These are phyloP conservation scores for Columbina picui DNA, from an alignment of 2,113 vertebrate genomes.

Conservation along the genomic window DNA sequence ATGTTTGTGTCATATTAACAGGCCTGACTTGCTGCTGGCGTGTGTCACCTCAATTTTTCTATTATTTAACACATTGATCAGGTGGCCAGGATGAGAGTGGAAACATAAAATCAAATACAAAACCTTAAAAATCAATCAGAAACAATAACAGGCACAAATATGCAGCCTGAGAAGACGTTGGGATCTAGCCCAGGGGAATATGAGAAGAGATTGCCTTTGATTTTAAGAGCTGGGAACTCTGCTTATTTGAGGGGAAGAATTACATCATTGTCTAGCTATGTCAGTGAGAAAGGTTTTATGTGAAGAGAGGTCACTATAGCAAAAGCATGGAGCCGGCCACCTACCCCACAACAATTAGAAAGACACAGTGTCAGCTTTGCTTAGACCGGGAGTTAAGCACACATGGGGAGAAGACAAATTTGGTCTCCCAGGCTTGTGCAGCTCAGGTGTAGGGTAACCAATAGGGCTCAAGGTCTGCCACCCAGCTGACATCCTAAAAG, in stretches of 20 bases:
- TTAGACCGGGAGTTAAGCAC: background rate
- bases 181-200: background rate
- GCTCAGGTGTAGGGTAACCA: background rate
- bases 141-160: background rate
- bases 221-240: constrained; percentile 20
- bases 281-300: constrained; percentile 1
- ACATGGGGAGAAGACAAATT: background rate
- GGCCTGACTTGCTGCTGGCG: background rate
- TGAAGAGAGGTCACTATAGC: background rate
- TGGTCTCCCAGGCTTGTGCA: background rate
- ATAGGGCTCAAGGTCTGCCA: background rate
- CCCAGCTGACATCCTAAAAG: background rate
- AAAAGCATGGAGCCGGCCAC: background rate
- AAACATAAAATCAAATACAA: background rate
- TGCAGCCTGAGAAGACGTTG: background rate
- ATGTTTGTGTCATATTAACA: background rate
- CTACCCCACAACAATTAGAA: background rate
- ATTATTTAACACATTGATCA: background rate
- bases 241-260: constrained; percentile 14
- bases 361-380: background rate
- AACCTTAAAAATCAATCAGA: background rate
- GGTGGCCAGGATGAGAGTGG: background rate
- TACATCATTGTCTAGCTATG: constrained; percentile 18
- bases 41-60: background rate
- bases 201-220: background rate